phyloP scores from a whole-genome alignment of 2,797 vertebrate genomes.

The Ctenopoma kingsleyae region DNA sequence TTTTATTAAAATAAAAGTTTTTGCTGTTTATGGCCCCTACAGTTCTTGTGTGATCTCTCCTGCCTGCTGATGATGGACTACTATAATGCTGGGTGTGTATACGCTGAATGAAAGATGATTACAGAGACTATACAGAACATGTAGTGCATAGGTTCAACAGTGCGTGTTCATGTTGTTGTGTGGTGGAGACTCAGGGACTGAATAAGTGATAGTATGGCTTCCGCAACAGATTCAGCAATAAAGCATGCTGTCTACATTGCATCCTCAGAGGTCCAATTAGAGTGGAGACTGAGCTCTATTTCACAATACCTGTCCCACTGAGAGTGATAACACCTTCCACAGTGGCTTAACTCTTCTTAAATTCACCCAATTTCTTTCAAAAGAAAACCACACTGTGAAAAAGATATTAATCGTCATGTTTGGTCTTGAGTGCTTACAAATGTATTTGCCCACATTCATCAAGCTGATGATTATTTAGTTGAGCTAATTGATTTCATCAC shows the following conservation, averaged over 20 bases:
- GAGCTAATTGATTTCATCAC: neutral
- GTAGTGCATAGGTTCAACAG: neutral
- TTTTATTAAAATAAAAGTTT: no score
- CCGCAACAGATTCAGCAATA: constrained; percentile 29
- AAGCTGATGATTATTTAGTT: neutral
- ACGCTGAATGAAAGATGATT: no score
- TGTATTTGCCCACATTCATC: neutral
- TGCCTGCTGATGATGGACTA: neutral
- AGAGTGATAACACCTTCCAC: constrained; percentile 19
- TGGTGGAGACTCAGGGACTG: neutral
- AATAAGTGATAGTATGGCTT: neutral
- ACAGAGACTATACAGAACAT: no score
- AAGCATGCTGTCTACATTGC: constrained; percentile 18
- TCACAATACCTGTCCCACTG: constrained; percentile 23
- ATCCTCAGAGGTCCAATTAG: constrained; percentile 67
- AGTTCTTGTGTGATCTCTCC: neutral
- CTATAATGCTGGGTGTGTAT: neutral
- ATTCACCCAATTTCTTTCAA: constrained; percentile 3
- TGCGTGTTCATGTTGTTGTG: neutral
- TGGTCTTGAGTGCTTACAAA: neutral
- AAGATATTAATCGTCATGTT: neutral
- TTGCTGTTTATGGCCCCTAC: neutral
- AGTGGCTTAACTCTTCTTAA: constrained; percentile 8
- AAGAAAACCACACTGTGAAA: neutral
- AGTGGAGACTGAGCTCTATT: constrained; percentile 25